Evolutionary conservation across 2,797 vertebrate species (phyloP), one percentile per base, ranked within the genome.

Genomic region (Gallinago solitaria): DNA sequence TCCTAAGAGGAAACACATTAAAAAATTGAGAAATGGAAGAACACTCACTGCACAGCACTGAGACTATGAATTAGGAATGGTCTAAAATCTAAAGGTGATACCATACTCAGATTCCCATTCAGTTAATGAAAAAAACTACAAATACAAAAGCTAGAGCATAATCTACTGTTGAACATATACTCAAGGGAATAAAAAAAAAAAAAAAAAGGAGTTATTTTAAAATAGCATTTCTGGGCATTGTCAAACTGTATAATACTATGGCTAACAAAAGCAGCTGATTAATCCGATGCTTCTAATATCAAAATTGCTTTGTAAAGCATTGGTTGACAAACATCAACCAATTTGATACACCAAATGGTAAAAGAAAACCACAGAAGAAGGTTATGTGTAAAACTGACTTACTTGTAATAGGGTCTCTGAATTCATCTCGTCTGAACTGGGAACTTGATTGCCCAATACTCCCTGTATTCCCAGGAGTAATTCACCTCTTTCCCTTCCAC

Each of bases 231-330:
- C 37, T 78, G 15, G 27, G 6, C 8, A n/a, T 33, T 77, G 18
- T 74, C 18, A 74, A 88, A 74, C 9, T 63, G 47, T 47, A 9
- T 7, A 67, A 5, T 20, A 37, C 24, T 24, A 70, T 8, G 35
- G 24, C 21, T 90, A 83, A 79, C 13, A 94, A 71, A 65, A 60
- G 23, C 17, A 92, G 16, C 61, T 64, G 8, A 64, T 68, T 80
- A 47, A 19, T 18, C 11, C 18, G 5, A 56, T 0, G 0, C 54
- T 37, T 21, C 27, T 54, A 27, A 43, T 68, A 51, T 18, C 13
- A 25, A 71, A 48, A 84, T 18, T 64, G 24, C 9, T 68, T 68
- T 64, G 50, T 48, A 76, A 77, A 84, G 25, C 25, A 32, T 4
- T 68, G n/a, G 24, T 12, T 23, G n/a, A 57, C 18, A 2, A 25